Evolutionary conservation across 2,888 invertebrate genomes (phyloP), one percentile per base, ranked within the genome.

Genomic region (Drosophila ochracea): DNA sequence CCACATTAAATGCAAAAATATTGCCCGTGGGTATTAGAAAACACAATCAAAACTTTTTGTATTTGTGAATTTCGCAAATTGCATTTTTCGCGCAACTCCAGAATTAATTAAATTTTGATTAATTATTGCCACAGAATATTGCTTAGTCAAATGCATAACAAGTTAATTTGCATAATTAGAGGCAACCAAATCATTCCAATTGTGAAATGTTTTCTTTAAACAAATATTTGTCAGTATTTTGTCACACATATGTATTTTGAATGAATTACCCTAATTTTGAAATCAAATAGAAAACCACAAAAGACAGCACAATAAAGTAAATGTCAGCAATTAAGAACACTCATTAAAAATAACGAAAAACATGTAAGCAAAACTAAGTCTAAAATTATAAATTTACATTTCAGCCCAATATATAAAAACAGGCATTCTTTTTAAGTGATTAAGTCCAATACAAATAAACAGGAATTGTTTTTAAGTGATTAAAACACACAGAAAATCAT

Each of bases 71-170:
- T 55, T 53, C 28, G 25, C 25, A 35, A 35, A 41, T 54, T 35
- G n/a, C 13, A 54, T 53, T 60, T 59, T 25, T 28, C 25, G 39
- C 35, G n/a, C 76, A 47, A 50, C 10, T 59, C 4, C 28, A 33
- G 58, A 58, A 59, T 67, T 57, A 57, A 37, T 68, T 49, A 10
- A 19, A 31, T 47, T 57, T 61, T 55, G 43, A 59, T 64, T 67
- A 80, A 79, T 64, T 67, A 83, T 74, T 60, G 68, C 25, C 49
- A 64, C 67, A 66, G 54, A 61, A 61, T 50, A 71, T 53, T 49
- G 67, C 59, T 52, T 30, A 47, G 52, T 62, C 60, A 30, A 52
- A 68, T 52, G 80, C 61, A 52, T 57, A 60, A 57, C 52, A 21
- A 62, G 73, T 60, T 50, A 39, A 54, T 64, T 63, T 61, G 50